Evolutionary conservation across 1,140 invertebrate species (phyloP).

Genomic region (Drosophila setifemur): DNA sequence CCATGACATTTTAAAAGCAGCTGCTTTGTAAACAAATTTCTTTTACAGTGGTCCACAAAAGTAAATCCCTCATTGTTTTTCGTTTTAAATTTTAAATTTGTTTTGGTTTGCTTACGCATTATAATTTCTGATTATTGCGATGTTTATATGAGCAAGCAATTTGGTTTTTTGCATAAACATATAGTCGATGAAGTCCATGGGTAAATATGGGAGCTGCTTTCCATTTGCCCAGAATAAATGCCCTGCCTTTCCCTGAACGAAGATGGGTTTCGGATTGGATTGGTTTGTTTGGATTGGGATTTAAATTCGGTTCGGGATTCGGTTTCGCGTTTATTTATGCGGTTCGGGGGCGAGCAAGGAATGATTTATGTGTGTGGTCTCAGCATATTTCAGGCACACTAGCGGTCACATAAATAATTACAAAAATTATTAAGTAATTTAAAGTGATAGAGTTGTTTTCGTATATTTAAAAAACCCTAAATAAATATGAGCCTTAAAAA

Average conservation of each 20-base stretch:
- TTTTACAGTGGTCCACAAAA: not conserved
- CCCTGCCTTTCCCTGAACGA: too few species aligned
- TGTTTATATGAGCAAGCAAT: conserved; percentile 2
- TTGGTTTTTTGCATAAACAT: conserved; percentile 16
- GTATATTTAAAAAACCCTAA: too few species aligned
- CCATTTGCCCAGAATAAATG: too few species aligned
- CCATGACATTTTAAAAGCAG: conserved; percentile 27
- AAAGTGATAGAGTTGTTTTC: too few species aligned
- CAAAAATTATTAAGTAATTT: too few species aligned
- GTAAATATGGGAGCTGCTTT: conserved; percentile 7
- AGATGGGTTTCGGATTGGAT: conserved; percentile 15
- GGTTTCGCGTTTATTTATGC: conserved; percentile 55
- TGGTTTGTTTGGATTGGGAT: conserved; percentile 57
- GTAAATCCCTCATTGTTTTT: not conserved
- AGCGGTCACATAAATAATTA: not conserved
- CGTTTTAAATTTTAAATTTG: too few species aligned
- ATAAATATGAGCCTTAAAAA: too few species aligned
- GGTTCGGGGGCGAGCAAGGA: conserved; percentile 21
- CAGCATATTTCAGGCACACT: not conserved
- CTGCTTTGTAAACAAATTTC: not conserved
- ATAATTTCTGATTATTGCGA: conserved; percentile 5
- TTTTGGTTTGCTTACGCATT: conserved; percentile 9
- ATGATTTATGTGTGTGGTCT: conserved; percentile 56
- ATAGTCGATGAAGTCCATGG: not conserved
- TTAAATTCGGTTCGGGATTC: too few species aligned